Conservation (phyloP, 1,140 invertebrate genomes). For the Polypedilum vanderplanki region DNA sequence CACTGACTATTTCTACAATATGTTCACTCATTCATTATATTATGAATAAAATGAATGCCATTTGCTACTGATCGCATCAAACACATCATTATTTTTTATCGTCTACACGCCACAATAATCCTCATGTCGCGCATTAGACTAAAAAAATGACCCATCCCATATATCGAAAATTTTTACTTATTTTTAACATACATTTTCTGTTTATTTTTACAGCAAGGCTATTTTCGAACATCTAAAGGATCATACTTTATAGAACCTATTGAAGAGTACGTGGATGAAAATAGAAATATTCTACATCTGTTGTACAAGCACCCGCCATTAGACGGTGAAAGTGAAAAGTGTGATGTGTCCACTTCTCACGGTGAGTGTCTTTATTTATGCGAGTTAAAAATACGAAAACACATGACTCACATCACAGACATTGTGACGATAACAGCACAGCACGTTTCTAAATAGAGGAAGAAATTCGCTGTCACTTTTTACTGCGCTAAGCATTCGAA, state of each 20-base stretch:
- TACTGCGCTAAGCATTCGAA: too few relatives aligned
- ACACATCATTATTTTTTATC: slow-evolving; percentile 11
- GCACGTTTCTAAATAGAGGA: background rate
- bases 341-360: background rate
- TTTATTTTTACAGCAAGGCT: slow-evolving; percentile 51
- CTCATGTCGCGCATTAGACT: too few relatives aligned
- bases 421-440: background rate
- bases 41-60: background rate
- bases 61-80: slow-evolving; percentile 22
- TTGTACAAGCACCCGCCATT: background rate
- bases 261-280: slow-evolving; percentile 42
- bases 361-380: slow-evolving; percentile 24
- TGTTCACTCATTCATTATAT: background rate
- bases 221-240: slow-evolving; percentile 55
- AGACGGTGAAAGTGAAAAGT: background rate
- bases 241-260: slow-evolving; percentile 58
- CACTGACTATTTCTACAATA: background rate
- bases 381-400: background rate
- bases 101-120: too few relatives aligned
- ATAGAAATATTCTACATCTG: slow-evolving; percentile 36
- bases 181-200: slow-evolving; percentile 26
- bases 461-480: background rate
- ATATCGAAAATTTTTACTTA: background rate
- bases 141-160: too few relatives aligned
- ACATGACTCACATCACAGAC: slow-evolving; percentile 7